A percentile compares a stretch with the other conserved stretches of the same genome.
Evolutionary conservation across 2,888 invertebrate genomes (phyloP).

Genomic region (Flexamia atlantica): DNA sequence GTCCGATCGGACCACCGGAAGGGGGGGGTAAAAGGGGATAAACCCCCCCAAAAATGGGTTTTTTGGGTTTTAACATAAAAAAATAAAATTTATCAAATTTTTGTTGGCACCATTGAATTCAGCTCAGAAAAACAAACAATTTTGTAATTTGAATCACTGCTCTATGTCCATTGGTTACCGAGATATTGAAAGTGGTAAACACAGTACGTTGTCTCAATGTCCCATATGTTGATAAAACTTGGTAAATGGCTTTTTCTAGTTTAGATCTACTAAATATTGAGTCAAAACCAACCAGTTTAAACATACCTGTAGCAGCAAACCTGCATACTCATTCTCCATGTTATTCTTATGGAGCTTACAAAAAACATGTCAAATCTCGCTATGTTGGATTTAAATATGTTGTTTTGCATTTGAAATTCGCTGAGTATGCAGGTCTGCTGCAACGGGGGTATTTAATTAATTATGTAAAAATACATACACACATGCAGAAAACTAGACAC

Average conservation of each 20-base stretch:
- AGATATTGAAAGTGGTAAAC: too few species aligned
- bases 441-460: constrained; percentile 1
- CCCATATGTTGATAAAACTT: too few species aligned
- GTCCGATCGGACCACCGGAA: too few species aligned
- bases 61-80: background rate
- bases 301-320: background rate
- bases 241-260: too few species aligned
- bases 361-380: background rate
- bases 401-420: background rate
- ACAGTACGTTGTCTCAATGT: too few species aligned
- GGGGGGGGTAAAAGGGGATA: background rate
- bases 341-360: background rate
- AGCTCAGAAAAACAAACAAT: background rate
- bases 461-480: too few species aligned
- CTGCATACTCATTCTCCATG: background rate
- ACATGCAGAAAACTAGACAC: too few species aligned
- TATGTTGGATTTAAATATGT: too few species aligned
- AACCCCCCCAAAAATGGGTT: background rate
- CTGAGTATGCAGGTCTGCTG: background rate
- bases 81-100: background rate
- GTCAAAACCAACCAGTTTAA: too few species aligned
- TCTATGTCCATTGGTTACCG: too few species aligned
- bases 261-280: too few species aligned
- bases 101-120: background rate
- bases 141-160: too few species aligned